These are phyloP conservation scores for Caprella mutica DNA, from an alignment of 2,888 invertebrate species.

Conservation along the genomic window DNA sequence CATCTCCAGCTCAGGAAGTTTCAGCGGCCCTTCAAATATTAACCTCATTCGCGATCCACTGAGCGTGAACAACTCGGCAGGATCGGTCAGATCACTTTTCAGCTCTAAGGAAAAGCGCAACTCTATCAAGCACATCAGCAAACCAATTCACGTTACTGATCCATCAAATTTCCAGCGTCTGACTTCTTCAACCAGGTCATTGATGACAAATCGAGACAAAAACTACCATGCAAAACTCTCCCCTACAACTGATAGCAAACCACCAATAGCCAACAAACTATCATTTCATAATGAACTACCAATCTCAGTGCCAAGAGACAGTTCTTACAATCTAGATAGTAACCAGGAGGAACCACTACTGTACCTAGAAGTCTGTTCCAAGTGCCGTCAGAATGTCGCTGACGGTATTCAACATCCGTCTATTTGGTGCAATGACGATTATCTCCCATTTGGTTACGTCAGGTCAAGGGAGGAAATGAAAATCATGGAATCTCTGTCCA, in stretches of 20 bases:
- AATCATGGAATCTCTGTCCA: slow-evolving; percentile 7
- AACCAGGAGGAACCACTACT: slow-evolving; percentile 7
- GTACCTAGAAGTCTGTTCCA: slow-evolving; percentile 27
- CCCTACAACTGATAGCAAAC: background rate
- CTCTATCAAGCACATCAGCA: slow-evolving; percentile 6
- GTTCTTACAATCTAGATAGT: background rate
- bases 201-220: slow-evolving; percentile 6
- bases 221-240: background rate
- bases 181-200: background rate
- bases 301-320: background rate
- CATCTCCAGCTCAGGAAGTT: no score
- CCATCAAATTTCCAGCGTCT: background rate
- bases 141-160: slow-evolving; percentile 4
- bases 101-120: slow-evolving; percentile 7
- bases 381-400: slow-evolving; percentile 28
- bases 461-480: slow-evolving; percentile 17
- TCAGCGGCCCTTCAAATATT: slow-evolving; percentile 14
- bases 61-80: background rate
- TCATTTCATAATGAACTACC: no score
- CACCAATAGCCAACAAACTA: background rate
- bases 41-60: slow-evolving; percentile 1
- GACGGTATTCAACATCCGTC: slow-evolving; percentile 31
- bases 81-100: slow-evolving; percentile 3
- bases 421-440: slow-evolving; percentile 22
- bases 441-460: slow-evolving; percentile 11